phyloP scores from a whole-genome alignment of 1,140 invertebrate genomes.

The Tachypleus tridentatus region DNA sequence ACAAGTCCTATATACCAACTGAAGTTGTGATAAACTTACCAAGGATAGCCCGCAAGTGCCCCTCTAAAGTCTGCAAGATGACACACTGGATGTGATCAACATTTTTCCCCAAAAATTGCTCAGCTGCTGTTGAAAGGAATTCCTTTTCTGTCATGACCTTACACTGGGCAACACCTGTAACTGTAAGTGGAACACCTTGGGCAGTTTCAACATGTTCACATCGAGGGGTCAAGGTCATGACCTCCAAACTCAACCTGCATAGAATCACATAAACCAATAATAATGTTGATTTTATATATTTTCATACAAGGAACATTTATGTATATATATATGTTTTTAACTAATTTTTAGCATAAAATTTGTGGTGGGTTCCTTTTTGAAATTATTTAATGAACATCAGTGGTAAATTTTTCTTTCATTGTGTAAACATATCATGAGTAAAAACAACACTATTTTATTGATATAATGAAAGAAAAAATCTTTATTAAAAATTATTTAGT shows the following conservation, averaged over 20 bases:
- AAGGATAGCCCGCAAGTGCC: conserved; percentile 88
- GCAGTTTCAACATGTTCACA: conserved; percentile 94
- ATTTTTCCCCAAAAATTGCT: conserved; percentile 91
- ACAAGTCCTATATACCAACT: too few species aligned
- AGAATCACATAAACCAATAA: conserved; percentile 1
- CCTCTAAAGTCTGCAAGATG: conserved; percentile 55
- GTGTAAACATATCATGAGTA: too few species aligned
- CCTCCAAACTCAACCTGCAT: conserved; percentile 42
- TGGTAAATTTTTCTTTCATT: too few species aligned
- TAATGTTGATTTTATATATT: too few species aligned
- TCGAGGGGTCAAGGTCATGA: conserved; percentile 92
- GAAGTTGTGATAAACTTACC: conserved; percentile 42
- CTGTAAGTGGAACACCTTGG: conserved; percentile 86
- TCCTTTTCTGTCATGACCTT: conserved; percentile 88
- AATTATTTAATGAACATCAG: too few species aligned
- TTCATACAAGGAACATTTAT: too few species aligned
- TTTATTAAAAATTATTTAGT: too few species aligned
- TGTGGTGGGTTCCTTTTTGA: too few species aligned
- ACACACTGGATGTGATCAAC: conserved; percentile 84
- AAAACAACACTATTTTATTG: too few species aligned
- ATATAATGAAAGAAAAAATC: too few species aligned
- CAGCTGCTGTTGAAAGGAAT: conserved; percentile 85
- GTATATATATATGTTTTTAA: too few species aligned
- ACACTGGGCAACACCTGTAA: conserved; percentile 92
- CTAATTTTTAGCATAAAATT: too few species aligned